Evolutionary conservation across 23 tunicate genomes (phyloP), one percentile per base, ranked within the genome.

Genomic region (Styela clava): DNA sequence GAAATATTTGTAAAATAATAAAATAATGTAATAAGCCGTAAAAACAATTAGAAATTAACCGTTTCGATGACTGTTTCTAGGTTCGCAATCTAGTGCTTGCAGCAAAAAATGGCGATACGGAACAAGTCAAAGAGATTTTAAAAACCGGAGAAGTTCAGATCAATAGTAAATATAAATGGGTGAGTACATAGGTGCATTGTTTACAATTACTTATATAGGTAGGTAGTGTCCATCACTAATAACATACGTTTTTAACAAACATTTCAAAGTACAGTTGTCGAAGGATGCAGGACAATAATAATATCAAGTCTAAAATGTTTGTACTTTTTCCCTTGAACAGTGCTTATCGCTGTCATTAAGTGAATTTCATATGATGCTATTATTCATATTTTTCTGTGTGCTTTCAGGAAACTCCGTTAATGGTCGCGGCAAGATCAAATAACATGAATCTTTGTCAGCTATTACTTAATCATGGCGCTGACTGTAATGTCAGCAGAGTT

Each of bases 11-110:
- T n/a, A n/a, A n/a, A n/a, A n/a, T n/a, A n/a, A n/a, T n/a, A n/a
- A n/a, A n/a, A n/a, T n/a, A n/a, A n/a, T n/a, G n/a, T n/a, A n/a
- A n/a, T n/a, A n/a, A n/a, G n/a, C n/a, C n/a, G n/a, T n/a, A n/a
- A n/a, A n/a, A n/a, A n/a, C n/a, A n/a, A n/a, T n/a, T n/a, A n/a
- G n/a, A n/a, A n/a, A n/a, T n/a, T n/a, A n/a, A n/a, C n/a, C n/a
- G n/a, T n/a, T n/a, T n/a, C n/a, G n/a, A n/a, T n/a, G n/a, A n/a
- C n/a, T 22, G 27, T 71, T 30, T 71, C 29, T 52, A 74, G 80
- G 63, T 74, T 22, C 63, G 64, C 24, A 74, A 74, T 74, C 80
- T 74, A 3, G 80, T 74, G 2, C 67, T 74, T 2, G 80, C 80
- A 24, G 52, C 80, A 18, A 74, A 74, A 51, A 74, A 74, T 51